Base-by-base conservation (phyloP, 2,797 vertebrate species). In the Pteropus rufus region DNA sequence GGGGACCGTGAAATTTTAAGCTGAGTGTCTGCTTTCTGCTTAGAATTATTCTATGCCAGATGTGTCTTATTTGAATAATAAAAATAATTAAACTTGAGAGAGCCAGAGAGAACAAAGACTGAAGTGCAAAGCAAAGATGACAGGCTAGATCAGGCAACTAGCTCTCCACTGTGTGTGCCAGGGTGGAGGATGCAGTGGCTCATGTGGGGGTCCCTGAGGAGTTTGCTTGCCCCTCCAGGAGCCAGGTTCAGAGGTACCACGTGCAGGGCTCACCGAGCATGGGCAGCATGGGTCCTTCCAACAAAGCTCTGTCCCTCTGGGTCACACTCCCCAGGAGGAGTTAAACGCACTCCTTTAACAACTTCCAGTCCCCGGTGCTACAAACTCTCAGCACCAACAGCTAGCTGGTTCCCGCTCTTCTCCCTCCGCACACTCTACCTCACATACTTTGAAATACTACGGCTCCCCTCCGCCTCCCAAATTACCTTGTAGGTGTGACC, bases 51-150 rank as follows among this genome's bases (percentile, higher is more conserved):
- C 54, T 31, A n/a, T 7, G 18, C 21, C 31, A 26, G 19, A 52
- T n/a, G 23, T 7, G 29, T 72, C 64, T 91, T 70, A 62, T 16
- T 82, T 65, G n/a, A 80, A 44, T 81, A 56, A 46, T 60, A 85
- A 89, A 89, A 90, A 75, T 19, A 44, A 70, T 19, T 39, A 72
- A 69, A 92, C 56, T 34, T 39, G 52, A 64, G 76, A 67, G 44
- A 69, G 10, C 21, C 41, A 39, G 26, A 86, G 29, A 81, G 6
- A 8, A 81, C 36, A 72, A 82, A 31, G 39, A 34, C 7, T n/a
- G 14, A 44, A 46, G n/a, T 41, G 56, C 1, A 1, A 31, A 15
- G 2, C 0, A 12, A 18, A 36, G 54, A 21, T 26, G 65, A 21
- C 3, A 15, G 24, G 29, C 14, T 2, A 34, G 23, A 64, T 18